Base-by-base conservation (phyloP, 2,797 vertebrate genomes). In the Ambastaia sidthimunki region DNA sequence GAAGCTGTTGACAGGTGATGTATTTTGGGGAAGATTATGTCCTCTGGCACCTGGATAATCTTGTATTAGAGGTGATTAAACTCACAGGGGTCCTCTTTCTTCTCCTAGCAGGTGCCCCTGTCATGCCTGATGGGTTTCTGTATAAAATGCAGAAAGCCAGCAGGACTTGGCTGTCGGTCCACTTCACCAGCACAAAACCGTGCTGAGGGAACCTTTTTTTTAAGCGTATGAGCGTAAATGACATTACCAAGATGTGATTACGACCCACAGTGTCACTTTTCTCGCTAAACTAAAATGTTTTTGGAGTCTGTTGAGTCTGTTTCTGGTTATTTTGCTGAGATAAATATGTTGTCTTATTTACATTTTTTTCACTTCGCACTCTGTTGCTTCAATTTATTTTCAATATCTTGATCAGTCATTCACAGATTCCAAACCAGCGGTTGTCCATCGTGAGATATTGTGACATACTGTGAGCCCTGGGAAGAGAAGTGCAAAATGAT, bases 11-110 rank as follows among this genome's bases (percentile, higher is more conserved):
- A 84, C 78, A 82, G 78, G 74, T 85, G 74, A 84, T 85, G 84
- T 82, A 76, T 84, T 84, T 72, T 63, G 74, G 54, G 76, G 67
- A 76, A 84, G 82, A 84, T 85, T 81, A 83, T 83, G 83, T 84
- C 84, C 83, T 86, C 84, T 87, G 85, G 81, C 85, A 83, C 85
- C 84, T 83, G 82, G 82, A 87, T 87, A 86, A 89, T 89, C 87
- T 86, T 74, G 78, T 86, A 87, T 89, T 87, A 90, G 84, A 84
- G 83, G 87, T 88, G 87, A 85, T 89, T 86, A 87, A 83, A 85
- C 86, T 87, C 82, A 81, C 67, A 73, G 82, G 76, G 72, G 83
- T 84, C 83, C 85, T 86, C 78, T 69, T 84, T 83, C 77, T 70
- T 75, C 71, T 75, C 82, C 73, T 77, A 83, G 80, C 90, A 91